A percentile compares a stretch with the other conserved stretches of the same genome.
phyloP scores from a whole-genome alignment of 2,797 vertebrate species.

The Enteromius afrohamiltoni region DNA sequence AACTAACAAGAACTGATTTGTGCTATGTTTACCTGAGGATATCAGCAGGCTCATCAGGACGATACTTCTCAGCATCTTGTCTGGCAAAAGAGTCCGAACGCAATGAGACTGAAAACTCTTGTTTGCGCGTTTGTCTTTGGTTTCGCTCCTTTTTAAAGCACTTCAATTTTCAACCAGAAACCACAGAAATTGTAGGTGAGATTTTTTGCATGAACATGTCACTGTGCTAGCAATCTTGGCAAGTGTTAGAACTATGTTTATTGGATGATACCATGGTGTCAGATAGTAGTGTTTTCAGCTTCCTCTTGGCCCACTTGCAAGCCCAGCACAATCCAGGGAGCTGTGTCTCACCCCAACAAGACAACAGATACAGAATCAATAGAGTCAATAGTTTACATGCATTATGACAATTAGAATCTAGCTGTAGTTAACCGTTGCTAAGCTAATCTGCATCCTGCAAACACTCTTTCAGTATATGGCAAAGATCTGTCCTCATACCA shows the following conservation, averaged over 20 bases:
- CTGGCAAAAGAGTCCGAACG: not conserved
- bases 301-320: slow-evolving; percentile 63
- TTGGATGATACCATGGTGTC: not conserved
- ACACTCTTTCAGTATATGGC: too few relatives aligned
- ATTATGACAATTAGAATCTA: too few relatives aligned
- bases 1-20: not conserved
- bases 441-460: too few relatives aligned
- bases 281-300: slow-evolving; percentile 51
- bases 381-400: not conserved
- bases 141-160: not conserved
- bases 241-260: not conserved
- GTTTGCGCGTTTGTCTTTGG: not conserved
- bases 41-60: not conserved
- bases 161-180: not conserved
- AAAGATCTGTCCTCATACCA: too few relatives aligned
- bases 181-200: not conserved
- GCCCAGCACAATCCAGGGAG: slow-evolving; percentile 60
- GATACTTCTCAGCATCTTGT: not conserved
- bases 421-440: too few relatives aligned
- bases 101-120: not conserved
- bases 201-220: not conserved
- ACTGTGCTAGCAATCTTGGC: too few relatives aligned
- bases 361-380: not conserved
- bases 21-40: slow-evolving; percentile 7
- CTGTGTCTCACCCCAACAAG: not conserved